Conservation (phyloP, 2,888 invertebrate species). For the Pollenia griseotomentosa region DNA sequence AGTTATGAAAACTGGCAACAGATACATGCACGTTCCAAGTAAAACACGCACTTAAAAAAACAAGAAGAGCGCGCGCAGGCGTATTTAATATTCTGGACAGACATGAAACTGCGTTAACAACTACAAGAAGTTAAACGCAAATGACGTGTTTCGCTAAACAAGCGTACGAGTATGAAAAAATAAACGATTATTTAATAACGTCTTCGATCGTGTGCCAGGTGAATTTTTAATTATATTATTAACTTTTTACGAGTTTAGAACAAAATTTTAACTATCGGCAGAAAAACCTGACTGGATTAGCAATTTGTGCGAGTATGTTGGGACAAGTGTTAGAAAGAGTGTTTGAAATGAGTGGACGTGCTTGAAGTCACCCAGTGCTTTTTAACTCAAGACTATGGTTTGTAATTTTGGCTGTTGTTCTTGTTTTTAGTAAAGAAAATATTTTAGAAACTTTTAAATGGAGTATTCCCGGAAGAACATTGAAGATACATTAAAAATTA, state of each 20-base stretch:
- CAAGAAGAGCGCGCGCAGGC: conserved; percentile 54
- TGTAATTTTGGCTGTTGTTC: conserved; percentile 2
- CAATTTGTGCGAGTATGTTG: conserved; percentile 19
- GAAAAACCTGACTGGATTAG: conserved; percentile 63
- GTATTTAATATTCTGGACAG: conserved; percentile 66
- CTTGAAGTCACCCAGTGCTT: conserved; percentile 11
- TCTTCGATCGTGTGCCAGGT: conserved; percentile 53
- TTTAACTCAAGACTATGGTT: neutral
- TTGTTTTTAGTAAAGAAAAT: conserved; percentile 12
- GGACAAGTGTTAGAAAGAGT: conserved; percentile 21
- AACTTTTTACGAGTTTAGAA: conserved; percentile 31
- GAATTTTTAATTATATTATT: conserved; percentile 55
- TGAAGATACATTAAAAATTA: conserved; percentile 49
- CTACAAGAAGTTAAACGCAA: conserved; percentile 26
- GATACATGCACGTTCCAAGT: conserved; percentile 17
- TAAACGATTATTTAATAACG: conserved; percentile 63
- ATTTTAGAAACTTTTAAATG: neutral
- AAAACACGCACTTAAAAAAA: conserved; percentile 18
- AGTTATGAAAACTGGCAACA: conserved; percentile 18
- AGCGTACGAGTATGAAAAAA: conserved; percentile 29
- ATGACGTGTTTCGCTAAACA: conserved; percentile 40
- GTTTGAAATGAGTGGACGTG: conserved; percentile 44
- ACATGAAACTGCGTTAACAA: conserved; percentile 6
- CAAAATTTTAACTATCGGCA: conserved; percentile 46
- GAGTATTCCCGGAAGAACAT: conserved; percentile 67